Conservation (phyloP, 2,888 invertebrate species). For the Copidosoma aretas region DNA sequence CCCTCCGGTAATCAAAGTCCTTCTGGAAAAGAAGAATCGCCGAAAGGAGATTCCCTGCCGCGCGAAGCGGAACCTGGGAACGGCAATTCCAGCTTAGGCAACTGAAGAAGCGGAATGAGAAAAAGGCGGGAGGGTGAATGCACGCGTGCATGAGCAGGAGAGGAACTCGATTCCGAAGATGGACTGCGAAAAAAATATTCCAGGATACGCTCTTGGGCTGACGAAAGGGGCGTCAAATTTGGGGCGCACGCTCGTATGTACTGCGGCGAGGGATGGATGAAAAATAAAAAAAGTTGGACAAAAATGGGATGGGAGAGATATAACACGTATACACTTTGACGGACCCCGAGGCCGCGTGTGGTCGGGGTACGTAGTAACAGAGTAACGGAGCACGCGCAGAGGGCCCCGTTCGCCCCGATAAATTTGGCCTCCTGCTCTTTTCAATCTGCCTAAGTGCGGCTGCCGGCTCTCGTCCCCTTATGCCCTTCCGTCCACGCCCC, state of each 20-base stretch:
- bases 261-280: background rate
- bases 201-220: background rate
- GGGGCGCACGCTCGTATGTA: background rate
- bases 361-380: constrained; percentile 3
- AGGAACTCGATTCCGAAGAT: background rate
- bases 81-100: background rate
- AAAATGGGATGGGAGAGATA: constrained; percentile 13
- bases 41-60: background rate
- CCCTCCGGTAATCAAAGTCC: background rate
- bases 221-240: too few species aligned
- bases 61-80: background rate
- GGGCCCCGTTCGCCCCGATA: constrained; percentile 19
- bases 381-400: background rate
- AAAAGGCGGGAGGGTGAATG: background rate
- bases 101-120: background rate
- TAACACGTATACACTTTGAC: background rate
- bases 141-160: background rate
- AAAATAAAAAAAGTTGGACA: constrained; percentile 12
- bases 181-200: background rate
- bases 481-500: background rate
- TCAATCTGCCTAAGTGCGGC: constrained; percentile 37
- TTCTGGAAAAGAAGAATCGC: background rate
- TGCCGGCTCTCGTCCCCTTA: background rate
- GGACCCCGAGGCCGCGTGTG: constrained; percentile 6
- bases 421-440: constrained; percentile 30